phyloP scores from a whole-genome alignment of 1,140 invertebrate genomes.

The Cepaea nemoralis region DNA sequence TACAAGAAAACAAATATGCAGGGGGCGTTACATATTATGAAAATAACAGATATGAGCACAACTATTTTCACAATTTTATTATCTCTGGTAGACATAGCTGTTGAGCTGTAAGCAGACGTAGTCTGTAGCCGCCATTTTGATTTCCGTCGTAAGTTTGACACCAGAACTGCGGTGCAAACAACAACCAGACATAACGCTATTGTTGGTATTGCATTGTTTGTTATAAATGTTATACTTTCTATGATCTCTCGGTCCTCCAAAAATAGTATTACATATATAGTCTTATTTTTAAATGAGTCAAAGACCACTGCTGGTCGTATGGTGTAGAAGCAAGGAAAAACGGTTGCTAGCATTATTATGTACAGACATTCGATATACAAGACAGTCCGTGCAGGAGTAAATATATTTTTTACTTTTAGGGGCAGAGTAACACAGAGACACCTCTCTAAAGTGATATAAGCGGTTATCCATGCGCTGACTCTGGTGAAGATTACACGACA shows the following conservation, averaged over 20 bases:
- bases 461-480: conserved; percentile 4
- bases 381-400: neutral
- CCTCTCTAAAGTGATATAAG: conserved; percentile 19
- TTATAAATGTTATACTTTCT: neutral
- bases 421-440: neutral
- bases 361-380: neutral
- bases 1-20: neutral
- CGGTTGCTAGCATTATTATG: neutral
- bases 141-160: neutral
- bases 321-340: neutral
- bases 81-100: neutral
- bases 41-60: neutral
- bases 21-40: neutral
- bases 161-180: neutral
- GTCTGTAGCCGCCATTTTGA: neutral
- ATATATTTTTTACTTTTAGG: neutral
- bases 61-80: neutral
- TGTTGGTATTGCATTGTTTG: neutral
- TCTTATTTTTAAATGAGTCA: conserved; percentile 3
- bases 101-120: too few species aligned
- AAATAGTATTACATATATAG: neutral
- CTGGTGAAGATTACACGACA: neutral
- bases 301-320: neutral
- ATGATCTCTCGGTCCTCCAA: neutral
- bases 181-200: conserved; percentile 5